Evolutionary conservation across 2,113 vertebrate genomes (phyloP), one percentile per base, ranked within the genome.

Genomic region (Nibea albiflora): DNA sequence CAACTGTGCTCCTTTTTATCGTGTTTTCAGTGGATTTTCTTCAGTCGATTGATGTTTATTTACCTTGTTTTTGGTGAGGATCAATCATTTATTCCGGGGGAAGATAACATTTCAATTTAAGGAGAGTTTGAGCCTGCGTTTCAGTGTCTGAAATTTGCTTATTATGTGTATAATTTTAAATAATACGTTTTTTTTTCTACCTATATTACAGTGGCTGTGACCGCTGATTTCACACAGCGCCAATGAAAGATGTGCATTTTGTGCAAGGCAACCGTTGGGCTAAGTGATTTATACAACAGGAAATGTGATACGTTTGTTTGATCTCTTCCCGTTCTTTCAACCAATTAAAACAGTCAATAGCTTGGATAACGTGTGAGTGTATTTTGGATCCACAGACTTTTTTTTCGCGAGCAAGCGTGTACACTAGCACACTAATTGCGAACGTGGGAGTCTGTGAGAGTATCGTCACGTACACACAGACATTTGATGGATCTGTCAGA

Each of bases 391-490:
- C 7, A 28, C 31, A 17, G 22, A 2, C 1, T 0, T 15, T 56
- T n/a, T n/a, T n/a, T 64, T 15, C 22, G 8, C 22, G 4, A 67
- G 52, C 15, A 17, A 42, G 22, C 3, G 5, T 70, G 42, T 24
- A 46, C 12, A 50, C 20, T 65, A 67, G 42, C 47, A 14, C 68
- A 63, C 87, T 85, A 89, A 88, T 88, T 89, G 77, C 73, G 60
- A 49, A 81, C 79, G 86, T 86, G 78, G 87, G 87, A 85, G 85
- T 72, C 56, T 83, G 85, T 81, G 69, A 90, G 81, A 85, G 80
- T 67, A 63, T 73, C 8, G 49, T 85, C 87, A 90, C 47, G 22
- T 81, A 84, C 83, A 84, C 62, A 31, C 54, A 71, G 69, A 65
- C 80, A 84, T 82, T 87, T 87, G 69, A 85, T 67, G 77, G 72